A percentile compares a stretch with the other conserved stretches of the same genome.
These are phyloP conservation scores for Anthopleura sola DNA, from an alignment of 64 coral and sea anemone species.

Conservation along the genomic window DNA sequence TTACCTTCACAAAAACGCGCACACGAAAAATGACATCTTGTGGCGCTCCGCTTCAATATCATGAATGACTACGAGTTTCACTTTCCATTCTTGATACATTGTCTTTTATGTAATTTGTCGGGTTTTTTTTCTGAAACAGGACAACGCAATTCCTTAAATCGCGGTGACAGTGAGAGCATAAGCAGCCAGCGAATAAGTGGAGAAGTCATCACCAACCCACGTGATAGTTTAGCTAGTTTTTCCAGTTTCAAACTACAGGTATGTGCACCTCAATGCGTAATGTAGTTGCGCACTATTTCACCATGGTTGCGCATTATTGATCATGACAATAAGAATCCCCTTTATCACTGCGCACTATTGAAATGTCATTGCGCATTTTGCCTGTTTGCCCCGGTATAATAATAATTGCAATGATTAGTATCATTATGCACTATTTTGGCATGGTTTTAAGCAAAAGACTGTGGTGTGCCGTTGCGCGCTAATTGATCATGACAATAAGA, in stretches of 20 bases:
- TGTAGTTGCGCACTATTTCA: background rate
- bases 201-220: background rate
- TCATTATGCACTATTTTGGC: background rate
- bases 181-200: background rate
- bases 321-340: background rate
- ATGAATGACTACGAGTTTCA: background rate
- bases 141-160: background rate
- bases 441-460: background rate
- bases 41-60: background rate
- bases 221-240: conserved; percentile 3
- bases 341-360: background rate
- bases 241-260: conserved; percentile 21
- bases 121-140: background rate
- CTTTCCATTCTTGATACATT: background rate
- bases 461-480: too few species aligned
- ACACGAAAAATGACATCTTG: too few species aligned
- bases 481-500: background rate
- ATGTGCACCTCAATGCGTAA: background rate
- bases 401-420: too few species aligned
- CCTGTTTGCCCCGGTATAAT: background rate
- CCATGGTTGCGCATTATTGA: background rate
- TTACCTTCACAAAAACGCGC: too few species aligned
- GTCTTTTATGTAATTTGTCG: background rate
- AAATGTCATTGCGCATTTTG: background rate
- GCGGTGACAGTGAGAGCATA: background rate